Percentiles rank a stretch among this genome's conserved stretches.
These are phyloP conservation scores for Conistra vaccinii DNA, from an alignment of 2,888 invertebrate species.

Conservation along the genomic window DNA sequence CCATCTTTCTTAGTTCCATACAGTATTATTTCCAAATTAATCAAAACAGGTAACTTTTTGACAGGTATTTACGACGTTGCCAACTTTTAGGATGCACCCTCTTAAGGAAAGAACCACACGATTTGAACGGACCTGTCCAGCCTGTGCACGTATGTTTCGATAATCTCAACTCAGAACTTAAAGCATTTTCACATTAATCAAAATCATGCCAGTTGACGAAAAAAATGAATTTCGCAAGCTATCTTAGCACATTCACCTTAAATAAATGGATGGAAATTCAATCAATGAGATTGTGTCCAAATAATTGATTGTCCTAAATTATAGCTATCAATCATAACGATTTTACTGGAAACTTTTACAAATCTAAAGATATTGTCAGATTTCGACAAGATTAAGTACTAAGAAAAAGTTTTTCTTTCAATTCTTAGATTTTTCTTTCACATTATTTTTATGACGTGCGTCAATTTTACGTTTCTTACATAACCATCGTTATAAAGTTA, in stretches of 20 bases:
- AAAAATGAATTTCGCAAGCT: not conserved
- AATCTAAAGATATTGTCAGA: constrained; percentile 27
- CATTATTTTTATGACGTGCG: not conserved
- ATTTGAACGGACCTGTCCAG: not conserved
- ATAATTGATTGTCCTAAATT: constrained; percentile 12
- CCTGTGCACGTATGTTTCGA: not conserved
- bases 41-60: no score
- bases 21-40: no score
- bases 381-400: constrained; percentile 8
- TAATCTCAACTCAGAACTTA: not conserved
- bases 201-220: not conserved
- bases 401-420: constrained; percentile 13
- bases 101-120: not conserved
- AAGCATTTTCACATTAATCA: not conserved
- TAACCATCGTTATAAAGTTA: constrained; percentile 35
- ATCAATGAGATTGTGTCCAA: constrained; percentile 30
- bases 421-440: not conserved
- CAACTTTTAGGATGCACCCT: no score
- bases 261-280: constrained; percentile 15
- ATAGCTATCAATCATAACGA: constrained; percentile 32
- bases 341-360: constrained; percentile 4
- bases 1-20: no score
- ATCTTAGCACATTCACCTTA: not conserved
- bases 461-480: constrained; percentile 12
- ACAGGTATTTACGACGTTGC: no score